Percentiles rank a stretch among this genome's conserved stretches.
phyloP scores from a whole-genome alignment of 2,797 vertebrate species.

The Garrulus glandarius region DNA sequence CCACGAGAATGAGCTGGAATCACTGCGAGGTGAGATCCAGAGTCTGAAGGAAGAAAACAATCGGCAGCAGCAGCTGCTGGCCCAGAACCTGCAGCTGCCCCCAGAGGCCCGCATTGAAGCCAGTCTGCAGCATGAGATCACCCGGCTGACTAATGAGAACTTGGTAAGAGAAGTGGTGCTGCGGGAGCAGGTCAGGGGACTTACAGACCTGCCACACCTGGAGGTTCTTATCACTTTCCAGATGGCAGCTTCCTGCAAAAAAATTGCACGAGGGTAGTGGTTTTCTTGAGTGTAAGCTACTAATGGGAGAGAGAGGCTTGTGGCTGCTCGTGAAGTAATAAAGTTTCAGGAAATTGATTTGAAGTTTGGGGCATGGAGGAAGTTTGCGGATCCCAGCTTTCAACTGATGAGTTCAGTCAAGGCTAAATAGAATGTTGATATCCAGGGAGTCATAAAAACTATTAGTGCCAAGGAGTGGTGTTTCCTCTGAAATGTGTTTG shows the following conservation, averaged over 20 bases:
- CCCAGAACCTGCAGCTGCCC: constrained; percentile 95
- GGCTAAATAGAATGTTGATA: background rate
- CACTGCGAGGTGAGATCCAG: constrained; percentile 89
- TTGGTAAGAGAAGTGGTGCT: constrained; percentile 76
- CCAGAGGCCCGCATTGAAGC: constrained; percentile 96
- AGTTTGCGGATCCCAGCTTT: background rate
- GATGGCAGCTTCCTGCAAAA: background rate
- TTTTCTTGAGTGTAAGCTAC: background rate
- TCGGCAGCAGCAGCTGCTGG: constrained; percentile 94
- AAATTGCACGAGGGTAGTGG: background rate
- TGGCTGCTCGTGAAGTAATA: background rate
- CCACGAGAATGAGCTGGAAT: constrained; percentile 88
- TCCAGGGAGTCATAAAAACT: background rate
- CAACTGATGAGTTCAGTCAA: background rate
- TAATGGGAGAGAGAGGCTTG: background rate
- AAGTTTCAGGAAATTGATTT: background rate
- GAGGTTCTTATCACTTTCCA: background rate
- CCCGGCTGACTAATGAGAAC: constrained; percentile 95
- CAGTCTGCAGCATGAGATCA: constrained; percentile 97
- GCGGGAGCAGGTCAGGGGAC: background rate
- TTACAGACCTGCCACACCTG: background rate
- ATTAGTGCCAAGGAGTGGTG: background rate
- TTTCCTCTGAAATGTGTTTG: background rate
- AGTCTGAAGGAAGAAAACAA: constrained; percentile 96
- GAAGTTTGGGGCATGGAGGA: background rate